These are phyloP conservation scores for Heterodera schachtii DNA, from an alignment of 1,140 invertebrate species.

Conservation along the genomic window DNA sequence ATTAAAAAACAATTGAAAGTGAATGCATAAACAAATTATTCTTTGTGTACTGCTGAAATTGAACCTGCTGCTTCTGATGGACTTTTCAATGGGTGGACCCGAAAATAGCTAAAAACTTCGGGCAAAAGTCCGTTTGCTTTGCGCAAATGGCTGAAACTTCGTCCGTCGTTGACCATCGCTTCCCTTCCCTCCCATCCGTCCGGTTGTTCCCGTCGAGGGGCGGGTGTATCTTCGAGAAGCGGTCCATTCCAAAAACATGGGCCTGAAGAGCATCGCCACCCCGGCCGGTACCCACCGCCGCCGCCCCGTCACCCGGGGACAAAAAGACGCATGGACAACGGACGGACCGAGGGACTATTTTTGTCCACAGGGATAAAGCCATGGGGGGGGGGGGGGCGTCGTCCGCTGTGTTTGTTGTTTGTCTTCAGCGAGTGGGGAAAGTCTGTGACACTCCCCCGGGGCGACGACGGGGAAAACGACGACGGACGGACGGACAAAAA, in stretches of 20 bases:
- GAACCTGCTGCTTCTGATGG: no score
- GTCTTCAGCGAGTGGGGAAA: background rate
- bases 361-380: background rate
- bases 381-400: no score
- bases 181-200: background rate
- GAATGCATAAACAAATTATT: no score
- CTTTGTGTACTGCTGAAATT: no score
- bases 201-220: background rate
- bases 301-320: background rate
- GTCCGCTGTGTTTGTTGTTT: constrained; percentile 3
- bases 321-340: constrained; percentile 5
- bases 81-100: background rate
- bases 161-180: background rate
- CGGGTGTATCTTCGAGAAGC: background rate
- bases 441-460: background rate
- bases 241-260: background rate
- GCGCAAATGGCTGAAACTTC: background rate
- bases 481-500: background rate
- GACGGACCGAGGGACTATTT: background rate
- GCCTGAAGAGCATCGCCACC: background rate
- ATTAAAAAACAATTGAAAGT: no score
- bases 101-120: background rate
- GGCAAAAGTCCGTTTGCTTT: background rate
- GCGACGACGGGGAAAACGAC: background rate
- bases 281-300: background rate